Conservation (phyloP, 1,140 invertebrate genomes). For the Pseudomyrmex sp. region DNA sequence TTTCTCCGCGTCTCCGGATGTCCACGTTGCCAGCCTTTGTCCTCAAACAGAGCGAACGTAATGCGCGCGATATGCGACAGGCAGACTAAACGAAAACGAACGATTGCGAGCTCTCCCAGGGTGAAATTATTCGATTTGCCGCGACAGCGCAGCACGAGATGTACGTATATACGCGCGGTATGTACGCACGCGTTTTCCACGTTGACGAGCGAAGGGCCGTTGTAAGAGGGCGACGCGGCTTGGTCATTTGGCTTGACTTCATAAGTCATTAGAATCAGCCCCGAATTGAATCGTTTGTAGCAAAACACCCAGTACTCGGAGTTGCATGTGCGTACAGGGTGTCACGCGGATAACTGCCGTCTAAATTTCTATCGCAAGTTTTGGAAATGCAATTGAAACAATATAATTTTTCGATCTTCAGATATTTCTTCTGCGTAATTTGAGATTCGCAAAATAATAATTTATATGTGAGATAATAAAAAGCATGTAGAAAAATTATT, state of each 20-base stretch:
- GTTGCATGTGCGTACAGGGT: constrained; percentile 49
- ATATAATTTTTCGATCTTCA: no score
- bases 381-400: no score
- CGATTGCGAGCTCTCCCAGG: constrained; percentile 58
- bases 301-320: constrained; percentile 73
- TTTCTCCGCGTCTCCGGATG: not conserved
- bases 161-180: constrained; percentile 64
- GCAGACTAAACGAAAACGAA: constrained; percentile 62
- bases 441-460: not conserved
- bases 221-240: constrained; percentile 73
- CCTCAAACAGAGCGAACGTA: constrained; percentile 46
- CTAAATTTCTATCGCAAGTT: not conserved
- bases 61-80: constrained; percentile 59
- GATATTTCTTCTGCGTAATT: not conserved
- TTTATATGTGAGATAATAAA: not conserved
- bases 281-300: constrained; percentile 75
- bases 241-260: constrained; percentile 85
- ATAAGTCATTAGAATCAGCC: constrained; percentile 85
- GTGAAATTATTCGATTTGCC: constrained; percentile 81
- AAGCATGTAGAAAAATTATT: not conserved
- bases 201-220: constrained; percentile 60
- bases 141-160: constrained; percentile 75
- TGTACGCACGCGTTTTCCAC: constrained; percentile 57
- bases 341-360: constrained; percentile 41
- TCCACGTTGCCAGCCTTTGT: constrained; percentile 28